phyloP scores from a whole-genome alignment of 1,140 invertebrate species.

The Lanistes nyassanus region DNA sequence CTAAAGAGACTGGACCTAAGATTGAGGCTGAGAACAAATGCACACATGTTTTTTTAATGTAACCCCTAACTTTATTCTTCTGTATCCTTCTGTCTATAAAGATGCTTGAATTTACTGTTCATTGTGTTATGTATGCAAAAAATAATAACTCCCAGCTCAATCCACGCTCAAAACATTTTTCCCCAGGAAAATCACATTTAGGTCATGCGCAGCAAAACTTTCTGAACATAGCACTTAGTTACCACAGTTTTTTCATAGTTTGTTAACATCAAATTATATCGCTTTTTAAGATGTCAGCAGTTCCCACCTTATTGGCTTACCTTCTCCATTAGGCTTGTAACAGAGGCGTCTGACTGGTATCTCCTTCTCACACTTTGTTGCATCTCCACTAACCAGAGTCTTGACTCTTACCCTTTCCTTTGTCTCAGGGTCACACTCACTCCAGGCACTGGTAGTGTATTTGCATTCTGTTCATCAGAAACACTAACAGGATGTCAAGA shows the following conservation, averaged over 20 bases:
- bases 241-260: neutral
- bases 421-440: constrained; percentile 42
- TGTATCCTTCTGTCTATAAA: neutral
- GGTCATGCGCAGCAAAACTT: accelerated
- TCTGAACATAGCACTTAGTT: neutral
- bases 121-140: neutral
- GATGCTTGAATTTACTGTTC: neutral
- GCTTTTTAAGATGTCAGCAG: too few species aligned
- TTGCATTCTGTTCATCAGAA: constrained; percentile 40
- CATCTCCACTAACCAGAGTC: constrained; percentile 30
- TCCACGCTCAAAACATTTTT: neutral
- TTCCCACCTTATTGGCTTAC: constrained; percentile 10
- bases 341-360: constrained; percentile 36
- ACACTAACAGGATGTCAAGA: neutral
- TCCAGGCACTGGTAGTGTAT: constrained; percentile 44
- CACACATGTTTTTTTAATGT: neutral
- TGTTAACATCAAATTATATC: neutral
- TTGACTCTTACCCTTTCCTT: constrained; percentile 41
- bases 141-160: neutral
- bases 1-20: too few species aligned
- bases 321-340: constrained; percentile 39
- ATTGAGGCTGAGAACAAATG: too few species aligned
- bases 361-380: constrained; percentile 32
- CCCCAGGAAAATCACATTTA: neutral
- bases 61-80: neutral